Evolutionary conservation across 2,888 invertebrate genomes (phyloP).

Genomic region (Stegana nigrithorax): DNA sequence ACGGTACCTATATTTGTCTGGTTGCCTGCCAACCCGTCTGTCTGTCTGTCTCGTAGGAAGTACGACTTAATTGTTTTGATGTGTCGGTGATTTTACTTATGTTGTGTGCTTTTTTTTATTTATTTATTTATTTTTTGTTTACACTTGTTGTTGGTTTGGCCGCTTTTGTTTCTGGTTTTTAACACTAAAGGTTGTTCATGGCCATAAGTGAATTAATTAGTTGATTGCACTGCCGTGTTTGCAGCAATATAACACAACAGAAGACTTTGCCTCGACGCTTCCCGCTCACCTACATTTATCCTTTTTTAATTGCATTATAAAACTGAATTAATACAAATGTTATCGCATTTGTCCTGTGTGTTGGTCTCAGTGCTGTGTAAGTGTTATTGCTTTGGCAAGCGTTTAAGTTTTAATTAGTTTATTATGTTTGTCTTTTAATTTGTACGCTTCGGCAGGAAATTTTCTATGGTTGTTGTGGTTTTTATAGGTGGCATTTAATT

Average conservation of each 20-base stretch:
- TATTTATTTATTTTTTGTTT: slow-evolving; percentile 30
- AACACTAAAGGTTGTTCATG: slow-evolving; percentile 52
- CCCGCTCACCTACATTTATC: too few relatives aligned
- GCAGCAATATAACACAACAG: too few relatives aligned
- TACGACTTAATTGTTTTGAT: slow-evolving; percentile 22
- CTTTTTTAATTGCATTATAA: too few relatives aligned
- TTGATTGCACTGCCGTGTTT: slow-evolving; percentile 35
- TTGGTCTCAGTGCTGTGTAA: slow-evolving; percentile 29
- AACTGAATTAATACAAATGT: too few relatives aligned
- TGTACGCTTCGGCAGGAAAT: too few relatives aligned
- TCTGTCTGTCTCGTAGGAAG: neutral
- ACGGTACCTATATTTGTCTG: too few relatives aligned
- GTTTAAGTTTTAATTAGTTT: too few relatives aligned
- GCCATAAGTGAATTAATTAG: slow-evolving; percentile 52
- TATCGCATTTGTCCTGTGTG: slow-evolving; percentile 41
- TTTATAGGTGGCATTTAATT: too few relatives aligned
- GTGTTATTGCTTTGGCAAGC: neutral
- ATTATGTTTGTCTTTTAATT: too few relatives aligned
- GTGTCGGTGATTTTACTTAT: slow-evolving; percentile 8
- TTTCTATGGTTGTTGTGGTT: too few relatives aligned
- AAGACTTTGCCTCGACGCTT: too few relatives aligned
- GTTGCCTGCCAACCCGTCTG: slow-evolving; percentile 7
- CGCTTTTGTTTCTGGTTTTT: slow-evolving; percentile 9
- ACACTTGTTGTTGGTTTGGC: slow-evolving; percentile 35
- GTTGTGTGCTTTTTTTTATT: slow-evolving; percentile 2